phyloP scores from a whole-genome alignment of 2,888 invertebrate genomes.

The Elmis aenea region DNA sequence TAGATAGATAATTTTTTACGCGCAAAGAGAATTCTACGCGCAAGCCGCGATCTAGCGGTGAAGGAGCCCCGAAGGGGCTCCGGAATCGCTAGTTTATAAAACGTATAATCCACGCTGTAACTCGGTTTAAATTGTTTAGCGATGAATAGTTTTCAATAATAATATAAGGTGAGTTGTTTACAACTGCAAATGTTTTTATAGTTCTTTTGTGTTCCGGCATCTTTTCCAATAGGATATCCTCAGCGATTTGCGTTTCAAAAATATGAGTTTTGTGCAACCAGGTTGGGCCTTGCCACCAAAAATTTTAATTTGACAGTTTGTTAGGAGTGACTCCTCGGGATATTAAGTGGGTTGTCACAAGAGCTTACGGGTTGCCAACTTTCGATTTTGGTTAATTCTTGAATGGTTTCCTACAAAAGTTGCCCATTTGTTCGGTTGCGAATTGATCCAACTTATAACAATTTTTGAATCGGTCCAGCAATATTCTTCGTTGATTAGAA shows the following conservation, averaged over 20 bases:
- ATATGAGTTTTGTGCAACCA: slow-evolving; percentile 8
- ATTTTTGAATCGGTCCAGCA: slow-evolving; percentile 29
- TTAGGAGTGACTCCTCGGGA: slow-evolving; percentile 22
- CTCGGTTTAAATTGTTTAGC: slow-evolving; percentile 6
- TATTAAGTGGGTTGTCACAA: slow-evolving; percentile 27
- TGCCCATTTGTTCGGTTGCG: slow-evolving; percentile 16
- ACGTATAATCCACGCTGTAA: slow-evolving; percentile 2
- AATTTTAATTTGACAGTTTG: not conserved
- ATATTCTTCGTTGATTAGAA: slow-evolving; percentile 4
- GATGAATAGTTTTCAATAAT: slow-evolving; percentile 4
- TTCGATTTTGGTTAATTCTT: slow-evolving; percentile 8
- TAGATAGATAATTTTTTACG: no score
- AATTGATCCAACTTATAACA: slow-evolving; percentile 24
- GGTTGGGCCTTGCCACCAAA: slow-evolving; percentile 3
- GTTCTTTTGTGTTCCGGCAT: not conserved
- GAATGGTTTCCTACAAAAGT: slow-evolving; percentile 27
- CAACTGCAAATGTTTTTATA: not conserved
- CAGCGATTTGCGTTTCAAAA: no score
- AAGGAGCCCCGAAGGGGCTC: no score
- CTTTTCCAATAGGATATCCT: slow-evolving; percentile 5
- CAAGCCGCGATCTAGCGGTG: no score
- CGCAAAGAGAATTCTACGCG: no score
- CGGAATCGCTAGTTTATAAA: no score
- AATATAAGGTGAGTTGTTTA: not conserved
- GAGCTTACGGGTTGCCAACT: slow-evolving; percentile 28